These are phyloP conservation scores for Bibio marci DNA, from an alignment of 2,888 invertebrate genomes.

Conservation along the genomic window DNA sequence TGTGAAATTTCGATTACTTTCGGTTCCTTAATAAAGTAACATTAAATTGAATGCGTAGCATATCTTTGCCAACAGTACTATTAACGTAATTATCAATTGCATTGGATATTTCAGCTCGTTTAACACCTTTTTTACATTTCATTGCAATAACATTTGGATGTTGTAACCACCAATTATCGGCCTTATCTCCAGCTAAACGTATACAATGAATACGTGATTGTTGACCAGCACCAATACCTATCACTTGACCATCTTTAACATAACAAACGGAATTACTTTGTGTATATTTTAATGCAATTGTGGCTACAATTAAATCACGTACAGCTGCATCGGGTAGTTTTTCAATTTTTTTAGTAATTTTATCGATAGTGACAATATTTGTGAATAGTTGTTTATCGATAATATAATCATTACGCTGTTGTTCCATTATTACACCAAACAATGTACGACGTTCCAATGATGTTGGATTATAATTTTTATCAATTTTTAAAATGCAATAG, in stretches of 20 bases:
- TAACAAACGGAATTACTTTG: conserved; percentile 98
- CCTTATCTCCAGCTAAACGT: conserved; percentile 90
- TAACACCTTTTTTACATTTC: conserved; percentile 71
- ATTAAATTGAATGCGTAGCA: no score
- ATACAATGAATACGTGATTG: conserved; percentile 98
- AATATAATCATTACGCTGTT: conserved; percentile 73
- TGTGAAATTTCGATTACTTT: no score
- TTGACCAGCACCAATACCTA: conserved; percentile 98
- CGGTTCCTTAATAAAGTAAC: no score
- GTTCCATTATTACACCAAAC: conserved; percentile 72
- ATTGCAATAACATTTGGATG: conserved; percentile 72
- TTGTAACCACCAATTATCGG: conserved; percentile 95
- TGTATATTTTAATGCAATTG: conserved; percentile 91
- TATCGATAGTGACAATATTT: conserved; percentile 71
- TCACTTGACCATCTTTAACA: conserved; percentile 65
- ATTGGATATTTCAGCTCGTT: conserved; percentile 85
- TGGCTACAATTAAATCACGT: conserved; percentile 86
- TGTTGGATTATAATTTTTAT: conserved; percentile 66
- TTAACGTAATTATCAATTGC: conserved; percentile 90
- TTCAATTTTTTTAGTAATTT: no score
- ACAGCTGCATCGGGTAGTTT: conserved; percentile 53
- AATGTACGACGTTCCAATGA: conserved; percentile 65
- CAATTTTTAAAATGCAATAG: conserved; percentile 87
- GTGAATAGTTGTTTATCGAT: conserved; percentile 61
- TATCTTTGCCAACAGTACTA: conserved; percentile 77